Conservation (phyloP, 2,888 invertebrate species). For the Dolichomitus sp. region DNA sequence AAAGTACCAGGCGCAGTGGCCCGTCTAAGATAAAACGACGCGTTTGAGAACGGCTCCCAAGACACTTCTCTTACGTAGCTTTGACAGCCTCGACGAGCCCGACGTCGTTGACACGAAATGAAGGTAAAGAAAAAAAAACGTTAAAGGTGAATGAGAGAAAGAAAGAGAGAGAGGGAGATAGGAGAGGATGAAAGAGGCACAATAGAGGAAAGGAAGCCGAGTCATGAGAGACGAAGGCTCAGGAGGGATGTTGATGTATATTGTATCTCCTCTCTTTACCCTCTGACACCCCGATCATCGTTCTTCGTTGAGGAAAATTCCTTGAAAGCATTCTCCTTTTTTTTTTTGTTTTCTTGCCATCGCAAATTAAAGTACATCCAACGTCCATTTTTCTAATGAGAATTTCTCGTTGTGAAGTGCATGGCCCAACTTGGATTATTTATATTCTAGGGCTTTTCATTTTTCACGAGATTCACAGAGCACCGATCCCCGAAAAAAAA, state of each 20-base stretch:
- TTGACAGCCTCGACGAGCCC: conserved; percentile 26
- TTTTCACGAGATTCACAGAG: not conserved
- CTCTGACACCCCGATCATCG: conserved; percentile 45
- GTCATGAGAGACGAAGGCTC: not conserved
- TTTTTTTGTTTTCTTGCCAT: conserved; percentile 4
- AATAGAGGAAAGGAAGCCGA: not conserved
- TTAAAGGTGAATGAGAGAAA: not conserved
- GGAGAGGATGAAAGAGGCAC: not conserved
- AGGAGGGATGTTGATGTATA: conserved; percentile 12
- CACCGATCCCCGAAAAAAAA: not conserved
- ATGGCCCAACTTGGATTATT: conserved; percentile 30
- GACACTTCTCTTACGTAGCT: conserved; percentile 27
- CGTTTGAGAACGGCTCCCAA: conserved; percentile 34
- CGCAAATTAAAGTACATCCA: conserved; percentile 41
- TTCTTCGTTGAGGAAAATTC: conserved; percentile 56
- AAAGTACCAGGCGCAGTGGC: conserved; percentile 23
- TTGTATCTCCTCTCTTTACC: conserved; percentile 6
- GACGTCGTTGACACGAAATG: conserved; percentile 53
- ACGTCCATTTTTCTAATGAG: conserved; percentile 56
- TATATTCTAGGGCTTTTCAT: not conserved
- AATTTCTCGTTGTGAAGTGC: conserved; percentile 12
- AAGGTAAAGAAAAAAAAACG: conserved; percentile 31
- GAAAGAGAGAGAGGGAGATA: not conserved
- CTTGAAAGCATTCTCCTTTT: conserved; percentile 7
- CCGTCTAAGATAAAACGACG: conserved; percentile 37